A percentile compares a stretch with the other conserved stretches of the same genome.
Conservation (phyloP, 2,113 vertebrate species). For the Gallinago undulata region DNA sequence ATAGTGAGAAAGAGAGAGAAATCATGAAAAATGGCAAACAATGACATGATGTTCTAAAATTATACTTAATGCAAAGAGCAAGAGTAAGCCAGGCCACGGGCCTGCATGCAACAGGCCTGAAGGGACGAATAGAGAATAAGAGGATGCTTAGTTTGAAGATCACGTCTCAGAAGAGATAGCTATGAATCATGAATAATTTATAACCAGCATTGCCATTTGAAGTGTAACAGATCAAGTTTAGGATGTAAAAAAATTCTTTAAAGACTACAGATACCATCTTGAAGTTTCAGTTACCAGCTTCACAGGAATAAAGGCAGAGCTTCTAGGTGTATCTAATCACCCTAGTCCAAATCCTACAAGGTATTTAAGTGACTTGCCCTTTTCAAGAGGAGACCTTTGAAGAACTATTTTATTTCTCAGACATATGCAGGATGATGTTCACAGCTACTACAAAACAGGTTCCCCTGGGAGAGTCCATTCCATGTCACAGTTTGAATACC, state of each 20-base stretch:
- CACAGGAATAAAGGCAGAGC: not conserved
- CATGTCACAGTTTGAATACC: not conserved
- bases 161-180: not conserved
- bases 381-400: conserved; percentile 6
- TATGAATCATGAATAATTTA: conserved; percentile 31
- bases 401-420: conserved; percentile 28
- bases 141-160: conserved; percentile 11
- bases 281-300: not conserved
- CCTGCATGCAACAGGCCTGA: not conserved
- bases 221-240: conserved; percentile 10
- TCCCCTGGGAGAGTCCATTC: not conserved
- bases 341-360: not conserved
- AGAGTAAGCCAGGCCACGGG: not conserved
- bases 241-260: not conserved
- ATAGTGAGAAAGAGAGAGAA: not conserved
- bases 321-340: not conserved
- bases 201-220: not conserved
- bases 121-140: not conserved
- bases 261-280: not conserved
- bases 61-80: not conserved
- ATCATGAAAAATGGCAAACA: not conserved
- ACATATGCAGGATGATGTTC: not conserved
- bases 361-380: not conserved
- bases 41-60: not conserved
- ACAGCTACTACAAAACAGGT: not conserved